phyloP scores from a whole-genome alignment of 2,797 vertebrate genomes.

The Hapalemur alaotrensis region DNA sequence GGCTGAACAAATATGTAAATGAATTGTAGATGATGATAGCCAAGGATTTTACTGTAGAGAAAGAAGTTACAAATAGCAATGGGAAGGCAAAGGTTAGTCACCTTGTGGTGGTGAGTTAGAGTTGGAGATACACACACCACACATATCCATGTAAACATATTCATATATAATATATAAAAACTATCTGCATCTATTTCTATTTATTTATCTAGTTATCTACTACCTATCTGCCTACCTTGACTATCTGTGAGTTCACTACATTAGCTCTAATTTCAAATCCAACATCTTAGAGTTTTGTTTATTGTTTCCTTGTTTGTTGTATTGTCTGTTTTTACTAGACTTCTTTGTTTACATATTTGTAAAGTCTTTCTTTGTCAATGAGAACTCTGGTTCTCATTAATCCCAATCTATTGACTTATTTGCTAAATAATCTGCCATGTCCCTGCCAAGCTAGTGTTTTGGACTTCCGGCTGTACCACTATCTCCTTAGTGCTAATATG shows the following conservation, averaged over 20 bases:
- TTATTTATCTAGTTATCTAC: no score
- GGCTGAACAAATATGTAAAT: neutral
- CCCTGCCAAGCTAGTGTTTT: neutral
- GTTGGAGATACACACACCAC: neutral
- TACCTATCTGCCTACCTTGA: neutral
- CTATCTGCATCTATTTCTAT: no score
- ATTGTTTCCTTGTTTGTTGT: neutral
- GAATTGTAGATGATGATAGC: neutral
- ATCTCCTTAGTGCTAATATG: neutral
- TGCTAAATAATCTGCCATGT: neutral
- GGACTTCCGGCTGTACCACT: neutral
- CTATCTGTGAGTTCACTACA: neutral
- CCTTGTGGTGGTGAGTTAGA: neutral
- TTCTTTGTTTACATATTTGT: neutral
- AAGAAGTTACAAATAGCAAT: neutral
- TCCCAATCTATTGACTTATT: neutral
- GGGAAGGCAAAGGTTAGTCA: neutral
- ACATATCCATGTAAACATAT: neutral
- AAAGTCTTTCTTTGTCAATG: neutral
- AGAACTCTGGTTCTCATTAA: neutral
- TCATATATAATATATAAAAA: neutral
- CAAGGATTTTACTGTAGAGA: neutral
- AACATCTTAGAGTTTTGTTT: neutral
- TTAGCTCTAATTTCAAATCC: neutral
- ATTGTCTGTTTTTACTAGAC: neutral